Base-by-base conservation (phyloP, 2,888 invertebrate genomes). In the Lucinisca nassula region DNA sequence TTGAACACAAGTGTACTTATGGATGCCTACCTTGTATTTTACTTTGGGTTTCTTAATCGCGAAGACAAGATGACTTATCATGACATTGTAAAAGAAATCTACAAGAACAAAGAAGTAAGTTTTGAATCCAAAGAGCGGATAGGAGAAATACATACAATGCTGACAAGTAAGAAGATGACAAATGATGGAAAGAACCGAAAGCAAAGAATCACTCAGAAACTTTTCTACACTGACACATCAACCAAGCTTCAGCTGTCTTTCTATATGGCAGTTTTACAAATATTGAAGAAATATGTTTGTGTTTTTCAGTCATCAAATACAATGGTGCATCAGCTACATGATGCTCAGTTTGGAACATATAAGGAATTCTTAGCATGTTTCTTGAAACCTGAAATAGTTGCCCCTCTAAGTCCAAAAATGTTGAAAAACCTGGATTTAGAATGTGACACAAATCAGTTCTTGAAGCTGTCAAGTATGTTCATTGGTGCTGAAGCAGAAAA, bases 211-310 rank as follows among this genome's bases (percentile, higher is more conserved):
- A n/a, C 45, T 30, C 45, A 75, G 32, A 40, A 75, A 14, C n/a
- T 75, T 21, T 49, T 75, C 27, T 45, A 14, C 45, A 10, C 12
- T 24, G 27, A 45, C 3, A 27, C 4, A 21, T 45, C 14, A 27
- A 75, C 75, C 3, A 32, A 45, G 27, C 75, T 40, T 14, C 75
- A 45, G 6, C 75, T 75, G 45, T 6, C 8, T 24, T 45, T 75
- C 6, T 75, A 75, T 32, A 40, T 49, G 27, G 49, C 27, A 14
- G 80, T 72, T 0, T 14, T 87, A 24, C 75, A 37, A 14, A 40
- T 83, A n/a, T 35, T 87, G 61, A 83, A 87, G 40, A 35, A 77
- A 21, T 87, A 83, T 87, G 82, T 85, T n/a, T 17, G 21, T 0
- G 24, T 78, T 24, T 78, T 82, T 61, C 61, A 85, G 61, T 30